Percentiles rank a stretch among this genome's conserved stretches.
Conservation (phyloP, 2,797 vertebrate species). For the Epinephelus awoara region DNA sequence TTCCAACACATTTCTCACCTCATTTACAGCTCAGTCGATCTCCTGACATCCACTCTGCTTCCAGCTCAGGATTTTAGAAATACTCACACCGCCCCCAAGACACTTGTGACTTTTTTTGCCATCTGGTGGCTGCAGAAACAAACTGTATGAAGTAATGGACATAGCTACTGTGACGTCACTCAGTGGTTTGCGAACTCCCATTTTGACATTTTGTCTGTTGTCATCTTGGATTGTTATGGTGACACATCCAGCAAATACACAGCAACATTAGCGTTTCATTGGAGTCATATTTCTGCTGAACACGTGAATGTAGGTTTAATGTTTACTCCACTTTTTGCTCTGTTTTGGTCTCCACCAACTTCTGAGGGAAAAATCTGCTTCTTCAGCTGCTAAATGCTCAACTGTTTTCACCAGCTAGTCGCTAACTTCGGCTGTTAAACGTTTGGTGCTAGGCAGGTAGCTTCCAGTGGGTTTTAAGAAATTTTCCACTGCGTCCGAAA, state of each 20-base stretch:
- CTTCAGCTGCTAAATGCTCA: background rate
- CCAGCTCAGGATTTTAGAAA: background rate
- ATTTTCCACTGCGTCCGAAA: background rate
- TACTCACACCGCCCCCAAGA: background rate
- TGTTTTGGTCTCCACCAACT: too few relatives aligned
- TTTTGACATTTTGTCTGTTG: too few relatives aligned
- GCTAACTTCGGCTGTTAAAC: background rate
- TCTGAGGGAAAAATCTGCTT: background rate
- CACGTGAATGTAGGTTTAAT: background rate
- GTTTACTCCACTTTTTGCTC: background rate
- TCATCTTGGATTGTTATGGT: too few relatives aligned
- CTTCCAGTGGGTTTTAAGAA: too few relatives aligned
- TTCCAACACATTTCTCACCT: slow-evolving; percentile 1
- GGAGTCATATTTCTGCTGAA: background rate
- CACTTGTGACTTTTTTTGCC: background rate
- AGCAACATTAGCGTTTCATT: background rate
- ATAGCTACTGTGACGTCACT: too few relatives aligned
- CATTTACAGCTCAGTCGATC: background rate
- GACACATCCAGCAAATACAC: background rate
- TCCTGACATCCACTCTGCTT: background rate
- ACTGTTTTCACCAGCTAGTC: background rate
- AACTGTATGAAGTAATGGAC: too few relatives aligned
- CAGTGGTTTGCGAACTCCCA: too few relatives aligned
- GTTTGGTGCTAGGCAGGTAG: too few relatives aligned
- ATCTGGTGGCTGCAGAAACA: background rate